These are phyloP conservation scores for Rhea pennata DNA, from an alignment of 2,113 vertebrate species.

Conservation along the genomic window DNA sequence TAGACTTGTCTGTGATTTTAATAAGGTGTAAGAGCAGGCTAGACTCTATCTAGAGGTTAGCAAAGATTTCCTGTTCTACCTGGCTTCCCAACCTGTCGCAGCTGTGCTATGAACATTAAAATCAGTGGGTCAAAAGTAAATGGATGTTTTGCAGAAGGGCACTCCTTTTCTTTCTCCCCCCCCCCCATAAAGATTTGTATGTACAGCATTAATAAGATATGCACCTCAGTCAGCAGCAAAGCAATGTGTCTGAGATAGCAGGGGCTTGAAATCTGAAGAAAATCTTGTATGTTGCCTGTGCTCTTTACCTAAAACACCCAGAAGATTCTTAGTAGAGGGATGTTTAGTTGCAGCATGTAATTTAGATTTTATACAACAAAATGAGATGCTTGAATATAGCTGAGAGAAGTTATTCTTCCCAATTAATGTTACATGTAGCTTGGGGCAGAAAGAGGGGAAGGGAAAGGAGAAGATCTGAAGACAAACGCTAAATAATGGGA, in stretches of 20 bases:
- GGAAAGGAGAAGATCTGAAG: not conserved
- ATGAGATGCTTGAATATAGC: not conserved
- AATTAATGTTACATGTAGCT: not conserved
- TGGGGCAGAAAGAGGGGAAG: not conserved
- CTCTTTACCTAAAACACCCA: not conserved
- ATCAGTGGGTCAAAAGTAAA: slow-evolving; percentile 23
- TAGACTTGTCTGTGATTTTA: not conserved
- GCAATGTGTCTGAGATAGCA: not conserved
- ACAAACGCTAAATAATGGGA: not conserved
- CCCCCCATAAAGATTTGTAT: not conserved
- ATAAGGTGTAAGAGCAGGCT: not conserved
- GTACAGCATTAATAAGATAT: not conserved
- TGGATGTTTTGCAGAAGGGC: not conserved
- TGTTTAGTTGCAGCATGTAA: not conserved
- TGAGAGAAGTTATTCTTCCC: not conserved
- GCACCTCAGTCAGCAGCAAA: not conserved
- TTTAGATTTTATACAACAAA: not conserved
- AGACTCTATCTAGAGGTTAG: not conserved
- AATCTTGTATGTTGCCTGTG: not conserved
- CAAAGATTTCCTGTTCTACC: not conserved
- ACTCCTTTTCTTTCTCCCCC: not conserved
- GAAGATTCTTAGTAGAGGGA: not conserved
- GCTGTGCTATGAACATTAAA: not conserved
- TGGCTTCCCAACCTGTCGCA: not conserved
- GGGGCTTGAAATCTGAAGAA: not conserved